Evolutionary conservation across 37 sponge, comb jelly and placozoan genomes (phyloP), one percentile per base, ranked within the genome.

Genomic region (Oopsacas minuta): DNA sequence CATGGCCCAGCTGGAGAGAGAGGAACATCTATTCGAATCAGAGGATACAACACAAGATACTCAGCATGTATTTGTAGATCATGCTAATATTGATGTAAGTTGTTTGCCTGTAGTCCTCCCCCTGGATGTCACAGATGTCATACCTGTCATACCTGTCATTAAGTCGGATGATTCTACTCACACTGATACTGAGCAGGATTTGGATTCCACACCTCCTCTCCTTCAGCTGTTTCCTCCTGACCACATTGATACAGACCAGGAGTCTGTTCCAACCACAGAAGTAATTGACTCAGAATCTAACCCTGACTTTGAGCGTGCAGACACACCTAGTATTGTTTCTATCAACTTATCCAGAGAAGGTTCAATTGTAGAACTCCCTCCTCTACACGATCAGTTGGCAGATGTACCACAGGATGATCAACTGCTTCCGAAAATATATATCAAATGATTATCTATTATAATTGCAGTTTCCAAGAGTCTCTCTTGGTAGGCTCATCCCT

Each of bases 361-460:
- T 3, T 61, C 75, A 25, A n/a, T 61, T 10, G 75, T 61, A 5
- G 20, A 10, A 5, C 20, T 61, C 75, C 75, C 75, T 3, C 75
- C 75, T 12, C 75, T 61, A 5, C 75, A 10, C 75, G 30, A 61
- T 12, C 75, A 61, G 75, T 5, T 25, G 75, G 75, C 30, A 10
- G 75, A 61, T 25, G 30, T 61, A 34, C 75, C 75, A 25, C 75
- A 61, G 1, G 75, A n/a, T 25, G 75, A 61, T 12, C 3, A 32
- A 34, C 75, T 61, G 32, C 75, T 61, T n/a, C 75, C 75, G 3
- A 61, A 61, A 61, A 61, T 61, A 61, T 61, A 61, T n/a, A 61
- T 61, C 75, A 61, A n/a, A 5, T 61, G 30, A n/a, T 34, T 61
- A 25, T 15, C n/a, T n/a, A n/a, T n/a, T n/a, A n/a, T n/a, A n/a